Percentiles rank a stretch among this genome's conserved stretches.
Conservation (phyloP, 2,888 invertebrate genomes). For the Apeira syringaria region DNA sequence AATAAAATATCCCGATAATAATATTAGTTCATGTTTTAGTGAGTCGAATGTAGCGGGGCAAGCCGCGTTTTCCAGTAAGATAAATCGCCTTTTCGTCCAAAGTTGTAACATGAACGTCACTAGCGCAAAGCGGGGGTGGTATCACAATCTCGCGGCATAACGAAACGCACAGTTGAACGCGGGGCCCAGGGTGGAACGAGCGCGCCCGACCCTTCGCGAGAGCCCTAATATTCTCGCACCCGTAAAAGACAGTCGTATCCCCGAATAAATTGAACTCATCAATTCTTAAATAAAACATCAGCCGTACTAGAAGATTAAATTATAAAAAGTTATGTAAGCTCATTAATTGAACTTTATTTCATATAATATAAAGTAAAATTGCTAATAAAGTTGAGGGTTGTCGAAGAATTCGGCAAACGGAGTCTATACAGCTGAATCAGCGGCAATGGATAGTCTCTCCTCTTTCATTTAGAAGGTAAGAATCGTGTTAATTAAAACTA, state of each 20-base stretch:
- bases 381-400: slow-evolving; percentile 41
- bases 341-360: slow-evolving; percentile 1
- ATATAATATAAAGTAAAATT: slow-evolving; percentile 34
- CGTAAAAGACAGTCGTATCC: not conserved
- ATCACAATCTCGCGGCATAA: slow-evolving; percentile 10
- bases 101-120: slow-evolving; percentile 19
- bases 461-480: slow-evolving; percentile 39
- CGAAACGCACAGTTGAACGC: slow-evolving; percentile 30
- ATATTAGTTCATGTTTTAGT: too few species aligned
- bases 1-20: too few species aligned
- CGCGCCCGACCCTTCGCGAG: slow-evolving; percentile 9
- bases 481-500: slow-evolving; percentile 39
- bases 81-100: not conserved
- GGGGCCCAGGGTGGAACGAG: slow-evolving; percentile 21
- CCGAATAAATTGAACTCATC: slow-evolving; percentile 17
- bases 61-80: too few species aligned
- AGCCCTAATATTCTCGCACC: slow-evolving; percentile 25
- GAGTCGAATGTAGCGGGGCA: too few species aligned
- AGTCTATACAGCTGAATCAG: slow-evolving; percentile 40
- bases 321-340: slow-evolving; percentile 12
- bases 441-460: slow-evolving; percentile 33
- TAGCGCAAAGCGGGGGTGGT: slow-evolving; percentile 14
- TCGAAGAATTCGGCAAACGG: slow-evolving; percentile 37
- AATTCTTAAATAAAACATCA: slow-evolving; percentile 17
- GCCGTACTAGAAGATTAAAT: slow-evolving; percentile 14